These are phyloP conservation scores for Brachypodius melanocephalos DNA, from an alignment of 2,113 vertebrate species.

Conservation along the genomic window DNA sequence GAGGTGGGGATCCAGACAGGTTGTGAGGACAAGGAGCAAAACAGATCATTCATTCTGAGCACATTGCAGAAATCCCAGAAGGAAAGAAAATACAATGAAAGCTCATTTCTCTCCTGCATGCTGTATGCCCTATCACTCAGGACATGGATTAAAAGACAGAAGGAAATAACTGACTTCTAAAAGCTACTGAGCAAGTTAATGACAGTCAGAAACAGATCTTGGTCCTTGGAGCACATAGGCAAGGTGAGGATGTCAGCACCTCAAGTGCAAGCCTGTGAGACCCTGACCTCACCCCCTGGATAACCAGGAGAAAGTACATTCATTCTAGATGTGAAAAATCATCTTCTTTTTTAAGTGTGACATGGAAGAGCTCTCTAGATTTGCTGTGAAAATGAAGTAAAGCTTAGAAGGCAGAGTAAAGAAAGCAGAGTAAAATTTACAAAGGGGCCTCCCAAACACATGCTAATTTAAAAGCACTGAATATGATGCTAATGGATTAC, in stretches of 20 bases:
- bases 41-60: not conserved
- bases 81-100: not conserved
- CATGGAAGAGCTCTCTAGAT: not conserved
- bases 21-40: not conserved
- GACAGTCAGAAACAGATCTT: not conserved
- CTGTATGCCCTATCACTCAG: fast-evolving
- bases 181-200: not conserved
- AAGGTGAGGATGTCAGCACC: not conserved
- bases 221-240: not conserved
- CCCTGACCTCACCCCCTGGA: not conserved
- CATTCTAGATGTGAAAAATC: not conserved
- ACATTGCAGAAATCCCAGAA: not conserved
- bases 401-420: not conserved
- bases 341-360: not conserved
- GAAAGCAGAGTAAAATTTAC: not conserved
- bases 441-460: not conserved
- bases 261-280: not conserved
- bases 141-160: not conserved
- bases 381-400: not conserved
- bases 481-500: not conserved
- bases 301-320: not conserved
- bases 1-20: not conserved
- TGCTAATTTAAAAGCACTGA: not conserved
- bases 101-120: not conserved
- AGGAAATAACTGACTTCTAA: not conserved